A percentile compares a stretch with the other conserved stretches of the same genome.
phyloP scores from a whole-genome alignment of 64 coral and sea anemone species.

The Actinia tenebrosa region DNA sequence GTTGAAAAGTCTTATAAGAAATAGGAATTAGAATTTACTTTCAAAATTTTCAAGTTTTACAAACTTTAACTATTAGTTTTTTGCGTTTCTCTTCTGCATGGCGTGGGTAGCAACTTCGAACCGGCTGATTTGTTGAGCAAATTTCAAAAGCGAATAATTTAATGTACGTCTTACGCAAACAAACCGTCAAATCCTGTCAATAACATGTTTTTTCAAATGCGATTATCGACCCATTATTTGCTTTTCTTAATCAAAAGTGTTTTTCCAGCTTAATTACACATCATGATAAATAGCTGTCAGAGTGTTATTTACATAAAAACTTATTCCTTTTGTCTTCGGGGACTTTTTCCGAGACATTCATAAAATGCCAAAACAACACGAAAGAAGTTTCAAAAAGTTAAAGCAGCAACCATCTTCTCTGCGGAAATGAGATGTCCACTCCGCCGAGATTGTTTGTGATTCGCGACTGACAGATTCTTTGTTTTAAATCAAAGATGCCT shows the following conservation, averaged over 20 bases:
- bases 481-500: background rate
- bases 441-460: background rate
- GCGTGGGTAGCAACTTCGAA: background rate
- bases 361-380: constrained; percentile 6
- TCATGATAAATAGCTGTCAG: background rate
- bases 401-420: background rate
- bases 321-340: background rate
- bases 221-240: background rate
- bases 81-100: background rate
- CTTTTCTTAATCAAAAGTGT: background rate
- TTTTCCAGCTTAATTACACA: background rate
- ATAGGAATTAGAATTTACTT: too few relatives aligned
- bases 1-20: too few relatives aligned
- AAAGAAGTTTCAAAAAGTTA: background rate
- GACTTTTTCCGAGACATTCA: background rate
- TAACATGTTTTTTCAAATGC: background rate
- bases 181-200: background rate
- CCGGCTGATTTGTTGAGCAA: background rate
- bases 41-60: too few relatives aligned
- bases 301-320: background rate
- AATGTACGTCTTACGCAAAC: background rate
- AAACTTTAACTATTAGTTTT: background rate
- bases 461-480: background rate
- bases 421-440: background rate
- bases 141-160: background rate